Evolutionary conservation across 1,140 invertebrate species (phyloP).

Genomic region (Sitobion miscanthi): DNA sequence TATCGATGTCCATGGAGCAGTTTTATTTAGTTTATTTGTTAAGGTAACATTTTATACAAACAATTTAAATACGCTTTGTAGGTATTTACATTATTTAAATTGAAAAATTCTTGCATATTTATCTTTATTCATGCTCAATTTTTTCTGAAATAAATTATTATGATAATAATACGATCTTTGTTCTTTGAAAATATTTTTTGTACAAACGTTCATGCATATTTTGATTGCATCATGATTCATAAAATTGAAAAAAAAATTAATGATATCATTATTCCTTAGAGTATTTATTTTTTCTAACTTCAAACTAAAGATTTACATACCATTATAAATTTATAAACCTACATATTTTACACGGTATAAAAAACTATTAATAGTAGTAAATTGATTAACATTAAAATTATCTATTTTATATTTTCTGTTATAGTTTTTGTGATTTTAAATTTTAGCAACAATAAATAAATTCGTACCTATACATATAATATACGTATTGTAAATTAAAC

Average conservation of each 20-base stretch:
- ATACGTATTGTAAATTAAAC: neutral
- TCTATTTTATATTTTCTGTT: neutral
- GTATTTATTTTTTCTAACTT: neutral
- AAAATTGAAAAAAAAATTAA: neutral
- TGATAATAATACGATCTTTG: neutral
- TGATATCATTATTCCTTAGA: neutral
- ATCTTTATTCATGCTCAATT: neutral
- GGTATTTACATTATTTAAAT: slow-evolving; percentile 20
- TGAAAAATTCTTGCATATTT: neutral
- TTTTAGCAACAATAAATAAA: neutral
- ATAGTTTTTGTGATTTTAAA: neutral
- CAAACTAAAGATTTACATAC: neutral
- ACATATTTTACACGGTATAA: neutral
- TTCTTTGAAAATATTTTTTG: neutral
- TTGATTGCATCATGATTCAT: neutral
- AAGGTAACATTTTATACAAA: neutral
- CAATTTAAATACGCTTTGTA: slow-evolving; percentile 18
- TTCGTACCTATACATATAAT: too few relatives aligned
- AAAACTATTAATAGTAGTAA: neutral
- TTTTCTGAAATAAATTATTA: neutral
- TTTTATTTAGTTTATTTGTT: neutral
- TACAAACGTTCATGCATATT: neutral
- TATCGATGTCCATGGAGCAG: neutral
- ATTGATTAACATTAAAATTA: neutral
- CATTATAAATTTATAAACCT: neutral